Percentiles rank a stretch among this genome's conserved stretches.
phyloP scores from a whole-genome alignment of 2,113 vertebrate genomes.

The Hippopotamus amphibius region DNA sequence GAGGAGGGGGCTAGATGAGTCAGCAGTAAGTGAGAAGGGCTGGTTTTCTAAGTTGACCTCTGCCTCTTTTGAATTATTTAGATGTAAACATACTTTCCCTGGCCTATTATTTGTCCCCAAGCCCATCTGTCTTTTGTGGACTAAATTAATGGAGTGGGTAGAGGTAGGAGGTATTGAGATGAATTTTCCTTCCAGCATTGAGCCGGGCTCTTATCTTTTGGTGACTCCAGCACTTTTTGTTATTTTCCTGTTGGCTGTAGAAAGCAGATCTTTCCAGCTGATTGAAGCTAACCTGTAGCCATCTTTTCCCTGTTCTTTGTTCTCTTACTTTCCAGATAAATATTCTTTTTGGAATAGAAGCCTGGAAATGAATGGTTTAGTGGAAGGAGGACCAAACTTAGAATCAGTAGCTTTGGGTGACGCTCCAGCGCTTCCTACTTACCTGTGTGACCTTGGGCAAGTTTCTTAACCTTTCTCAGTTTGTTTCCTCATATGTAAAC shows the following conservation, averaged over 20 bases:
- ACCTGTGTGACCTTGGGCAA: not conserved
- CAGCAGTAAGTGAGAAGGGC: constrained; percentile 15
- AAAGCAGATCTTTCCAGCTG: not conserved
- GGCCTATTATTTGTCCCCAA: not conserved
- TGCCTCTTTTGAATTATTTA: not conserved
- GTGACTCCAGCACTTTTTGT: not conserved
- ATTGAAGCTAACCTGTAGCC: not conserved
- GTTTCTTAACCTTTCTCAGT: not conserved
- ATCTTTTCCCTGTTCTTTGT: not conserved
- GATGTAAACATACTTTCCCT: not conserved
- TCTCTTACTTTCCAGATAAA: constrained; percentile 43
- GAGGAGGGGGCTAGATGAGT: not conserved
- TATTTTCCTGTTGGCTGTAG: not conserved
- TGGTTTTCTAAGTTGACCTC: not conserved
- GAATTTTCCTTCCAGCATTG: constrained; percentile 17
- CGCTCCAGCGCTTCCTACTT: not conserved
- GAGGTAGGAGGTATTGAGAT: not conserved
- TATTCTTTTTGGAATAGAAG: constrained; percentile 40
- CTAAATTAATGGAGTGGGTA: not conserved
- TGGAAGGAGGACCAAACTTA: not conserved
- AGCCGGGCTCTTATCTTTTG: not conserved
- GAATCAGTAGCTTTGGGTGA: not conserved
- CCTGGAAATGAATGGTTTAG: constrained; percentile 27
- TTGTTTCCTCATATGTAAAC: constrained; percentile 48
- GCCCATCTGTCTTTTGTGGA: not conserved